A percentile compares a stretch with the other conserved stretches of the same genome.
Evolutionary conservation across 1,140 invertebrate species (phyloP).

Genomic region (Heliconius hewitsoni): DNA sequence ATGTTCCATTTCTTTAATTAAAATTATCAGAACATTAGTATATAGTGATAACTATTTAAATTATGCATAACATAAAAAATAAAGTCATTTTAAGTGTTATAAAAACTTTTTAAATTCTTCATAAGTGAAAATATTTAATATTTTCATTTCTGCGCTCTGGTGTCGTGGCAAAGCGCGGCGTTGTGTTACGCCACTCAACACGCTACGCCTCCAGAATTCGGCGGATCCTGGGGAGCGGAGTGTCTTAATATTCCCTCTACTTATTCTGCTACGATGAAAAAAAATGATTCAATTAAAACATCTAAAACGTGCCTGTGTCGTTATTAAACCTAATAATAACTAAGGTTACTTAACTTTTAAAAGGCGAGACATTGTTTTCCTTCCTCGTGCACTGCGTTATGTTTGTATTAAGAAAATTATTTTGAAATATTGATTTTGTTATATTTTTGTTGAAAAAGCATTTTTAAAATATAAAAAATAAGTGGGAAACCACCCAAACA

Average conservation of each 20-base stretch:
- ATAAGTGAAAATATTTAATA: too few relatives aligned
- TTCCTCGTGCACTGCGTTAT: neutral
- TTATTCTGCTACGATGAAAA: too few relatives aligned
- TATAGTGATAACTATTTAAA: neutral
- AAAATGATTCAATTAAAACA: neutral
- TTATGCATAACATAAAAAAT: neutral
- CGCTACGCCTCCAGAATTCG: too few relatives aligned
- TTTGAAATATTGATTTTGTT: neutral
- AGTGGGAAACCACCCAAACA: too few relatives aligned
- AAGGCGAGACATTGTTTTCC: slow-evolving; percentile 1
- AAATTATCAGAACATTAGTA: neutral
- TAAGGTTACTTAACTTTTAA: slow-evolving; percentile 3
- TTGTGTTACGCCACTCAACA: too few relatives aligned
- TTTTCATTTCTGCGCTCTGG: too few relatives aligned
- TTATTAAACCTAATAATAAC: slow-evolving; percentile 5
- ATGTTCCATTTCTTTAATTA: slow-evolving; percentile 19
- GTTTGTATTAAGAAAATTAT: neutral
- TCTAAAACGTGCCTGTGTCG: neutral
- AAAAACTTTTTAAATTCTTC: too few relatives aligned
- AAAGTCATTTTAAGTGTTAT: too few relatives aligned
- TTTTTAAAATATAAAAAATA: too few relatives aligned
- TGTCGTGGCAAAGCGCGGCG: too few relatives aligned
- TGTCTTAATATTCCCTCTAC: too few relatives aligned
- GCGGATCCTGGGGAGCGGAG: too few relatives aligned
- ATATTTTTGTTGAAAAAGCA: neutral